Conservation (phyloP, 2,888 invertebrate genomes). For the Pseudoips prasinana region DNA sequence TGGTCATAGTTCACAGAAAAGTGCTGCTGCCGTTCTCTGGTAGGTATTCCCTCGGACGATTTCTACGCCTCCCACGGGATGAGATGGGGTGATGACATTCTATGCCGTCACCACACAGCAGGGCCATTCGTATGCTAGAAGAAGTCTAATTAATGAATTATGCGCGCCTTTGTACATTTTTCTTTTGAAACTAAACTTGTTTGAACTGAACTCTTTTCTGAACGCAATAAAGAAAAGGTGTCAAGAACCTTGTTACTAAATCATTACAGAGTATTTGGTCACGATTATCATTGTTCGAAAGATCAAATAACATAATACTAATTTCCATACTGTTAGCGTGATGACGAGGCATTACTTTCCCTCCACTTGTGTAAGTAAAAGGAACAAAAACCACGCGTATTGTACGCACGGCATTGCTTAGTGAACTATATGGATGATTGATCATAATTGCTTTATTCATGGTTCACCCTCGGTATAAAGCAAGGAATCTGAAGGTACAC, state of each 20-base stretch:
- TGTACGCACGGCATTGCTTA: not conserved
- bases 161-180: no score
- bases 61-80: no score
- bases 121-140: no score
- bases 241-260: constrained; percentile 33
- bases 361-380: constrained; percentile 7
- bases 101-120: no score
- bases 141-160: no score
- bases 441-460: not conserved
- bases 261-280: constrained; percentile 30
- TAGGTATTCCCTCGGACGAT: no score
- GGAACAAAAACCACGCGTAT: not conserved
- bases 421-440: not conserved
- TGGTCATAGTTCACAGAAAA: no score
- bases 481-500: no score
- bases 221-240: constrained; percentile 7
- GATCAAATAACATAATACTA: constrained; percentile 28
- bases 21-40: no score
- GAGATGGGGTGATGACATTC: no score
- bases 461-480: no score
- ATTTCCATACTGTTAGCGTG: constrained; percentile 37
- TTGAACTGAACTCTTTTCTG: constrained; percentile 12
- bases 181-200: no score
- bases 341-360: constrained; percentile 32
- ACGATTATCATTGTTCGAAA: constrained; percentile 34